Percentiles rank a stretch among this genome's conserved stretches.
These are phyloP conservation scores for Notamacropus eugenii DNA, from an alignment of 2,797 vertebrate species.

Conservation along the genomic window DNA sequence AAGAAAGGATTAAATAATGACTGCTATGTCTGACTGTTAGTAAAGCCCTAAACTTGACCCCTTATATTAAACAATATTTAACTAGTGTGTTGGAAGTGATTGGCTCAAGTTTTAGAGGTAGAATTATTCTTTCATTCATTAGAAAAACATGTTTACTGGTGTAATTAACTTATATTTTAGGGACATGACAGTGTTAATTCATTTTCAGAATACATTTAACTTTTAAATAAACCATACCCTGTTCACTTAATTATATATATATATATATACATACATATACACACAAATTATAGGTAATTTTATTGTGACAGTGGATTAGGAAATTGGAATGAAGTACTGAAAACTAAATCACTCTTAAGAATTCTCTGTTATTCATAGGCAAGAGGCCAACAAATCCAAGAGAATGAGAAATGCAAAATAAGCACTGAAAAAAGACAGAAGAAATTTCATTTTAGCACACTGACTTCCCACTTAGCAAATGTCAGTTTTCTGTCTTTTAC, in stretches of 20 bases:
- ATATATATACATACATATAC: background rate
- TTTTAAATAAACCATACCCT: conserved; percentile 18
- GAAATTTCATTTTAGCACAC: conserved; percentile 8
- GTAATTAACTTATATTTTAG: conserved; percentile 48
- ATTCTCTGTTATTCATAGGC: background rate
- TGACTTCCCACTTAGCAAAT: conserved; percentile 32
- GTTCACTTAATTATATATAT: conserved; percentile 22
- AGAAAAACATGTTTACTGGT: conserved; percentile 29
- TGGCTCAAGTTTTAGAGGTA: conserved; percentile 4
- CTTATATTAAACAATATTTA: conserved; percentile 17
- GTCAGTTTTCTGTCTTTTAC: conserved; percentile 45
- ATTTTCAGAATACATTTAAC: conserved; percentile 42
- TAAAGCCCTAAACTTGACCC: background rate
- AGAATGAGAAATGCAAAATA: background rate
- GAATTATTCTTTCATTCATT: conserved; percentile 41
- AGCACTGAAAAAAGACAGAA: background rate
- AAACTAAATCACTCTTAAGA: conserved; percentile 49
- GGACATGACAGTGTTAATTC: conserved; percentile 31
- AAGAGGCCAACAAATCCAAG: conserved; percentile 48
- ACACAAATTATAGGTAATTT: conserved; percentile 22
- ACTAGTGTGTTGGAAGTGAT: conserved; percentile 33
- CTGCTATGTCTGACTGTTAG: background rate
- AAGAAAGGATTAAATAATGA: background rate
- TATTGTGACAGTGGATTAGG: conserved; percentile 39
- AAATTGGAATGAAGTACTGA: conserved; percentile 15